These are phyloP conservation scores for Gnatocerus cornutus DNA, from an alignment of 2,888 invertebrate genomes.

Conservation along the genomic window DNA sequence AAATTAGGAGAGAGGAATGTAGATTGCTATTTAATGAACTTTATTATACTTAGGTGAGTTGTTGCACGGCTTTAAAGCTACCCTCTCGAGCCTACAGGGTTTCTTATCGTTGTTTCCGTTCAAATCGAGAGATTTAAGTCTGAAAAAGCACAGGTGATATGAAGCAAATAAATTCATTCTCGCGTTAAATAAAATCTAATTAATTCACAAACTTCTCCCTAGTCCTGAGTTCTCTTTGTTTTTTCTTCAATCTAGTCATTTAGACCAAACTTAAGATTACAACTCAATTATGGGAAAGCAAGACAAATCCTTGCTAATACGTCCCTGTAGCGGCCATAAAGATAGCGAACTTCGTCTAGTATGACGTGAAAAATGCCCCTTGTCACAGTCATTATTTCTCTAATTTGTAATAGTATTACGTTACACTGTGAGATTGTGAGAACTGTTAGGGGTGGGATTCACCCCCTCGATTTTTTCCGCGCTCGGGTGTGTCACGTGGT, in stretches of 20 bases:
- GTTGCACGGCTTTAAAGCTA: conserved; percentile 44
- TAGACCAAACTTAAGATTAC: conserved; percentile 13
- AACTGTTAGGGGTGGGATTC: background rate
- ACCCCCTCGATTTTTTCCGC: conserved; percentile 14
- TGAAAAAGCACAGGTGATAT: background rate
- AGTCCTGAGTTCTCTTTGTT: background rate
- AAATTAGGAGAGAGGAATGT: conserved; percentile 48
- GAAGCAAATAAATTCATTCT: background rate
- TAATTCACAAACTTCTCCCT: too few relatives aligned
- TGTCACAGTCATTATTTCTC: conserved; percentile 32
- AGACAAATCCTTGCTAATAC: conserved; percentile 27
- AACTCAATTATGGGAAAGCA: conserved; percentile 1
- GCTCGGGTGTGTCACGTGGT: conserved; percentile 20
- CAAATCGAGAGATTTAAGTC: conserved; percentile 4
- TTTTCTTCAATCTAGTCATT: background rate
- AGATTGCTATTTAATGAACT: conserved; percentile 51
- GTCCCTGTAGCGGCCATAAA: conserved; percentile 13
- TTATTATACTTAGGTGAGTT: conserved; percentile 50
- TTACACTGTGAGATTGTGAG: conserved; percentile 24
- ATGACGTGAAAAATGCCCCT: conserved; percentile 37
- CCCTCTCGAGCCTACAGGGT: background rate
- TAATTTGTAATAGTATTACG: conserved; percentile 44
- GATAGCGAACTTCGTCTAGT: conserved; percentile 1
- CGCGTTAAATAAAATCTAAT: too few relatives aligned
- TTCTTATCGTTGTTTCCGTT: conserved; percentile 24